Conservation (phyloP, 2,113 vertebrate genomes). For the Antechinus stuartii region DNA sequence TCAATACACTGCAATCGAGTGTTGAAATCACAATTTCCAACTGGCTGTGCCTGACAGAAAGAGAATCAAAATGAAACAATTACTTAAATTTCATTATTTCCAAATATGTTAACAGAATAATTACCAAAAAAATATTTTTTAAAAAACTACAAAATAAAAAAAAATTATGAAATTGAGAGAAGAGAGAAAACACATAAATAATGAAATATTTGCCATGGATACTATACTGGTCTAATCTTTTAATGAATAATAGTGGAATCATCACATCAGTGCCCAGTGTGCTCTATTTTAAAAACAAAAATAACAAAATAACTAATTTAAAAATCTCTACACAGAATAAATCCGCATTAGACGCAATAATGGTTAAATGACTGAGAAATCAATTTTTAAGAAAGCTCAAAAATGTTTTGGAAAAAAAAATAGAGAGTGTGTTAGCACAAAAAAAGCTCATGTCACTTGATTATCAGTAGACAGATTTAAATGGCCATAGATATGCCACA, state of each 20-base stretch:
- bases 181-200: neutral
- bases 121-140: conserved; percentile 17
- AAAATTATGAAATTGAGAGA: neutral
- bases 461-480: neutral
- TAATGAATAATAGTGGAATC: neutral
- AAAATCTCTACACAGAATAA: neutral
- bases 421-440: neutral
- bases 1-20: conserved; percentile 95
- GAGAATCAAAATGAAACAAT: conserved; percentile 68
- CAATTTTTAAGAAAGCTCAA: neutral
- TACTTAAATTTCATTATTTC: conserved; percentile 63
- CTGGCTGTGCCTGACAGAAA: conserved; percentile 92
- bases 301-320: neutral
- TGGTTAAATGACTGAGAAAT: neutral
- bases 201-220: neutral
- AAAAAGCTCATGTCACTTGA: neutral
- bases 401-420: neutral
- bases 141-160: neutral
- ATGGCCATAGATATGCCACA: neutral
- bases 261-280: neutral
- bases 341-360: neutral
- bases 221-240: neutral
- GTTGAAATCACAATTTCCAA: conserved; percentile 98
- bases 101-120: conserved; percentile 54
- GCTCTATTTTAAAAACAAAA: neutral